phyloP scores from a whole-genome alignment of 2,888 invertebrate species.

The Herminia tarsipennalis region DNA sequence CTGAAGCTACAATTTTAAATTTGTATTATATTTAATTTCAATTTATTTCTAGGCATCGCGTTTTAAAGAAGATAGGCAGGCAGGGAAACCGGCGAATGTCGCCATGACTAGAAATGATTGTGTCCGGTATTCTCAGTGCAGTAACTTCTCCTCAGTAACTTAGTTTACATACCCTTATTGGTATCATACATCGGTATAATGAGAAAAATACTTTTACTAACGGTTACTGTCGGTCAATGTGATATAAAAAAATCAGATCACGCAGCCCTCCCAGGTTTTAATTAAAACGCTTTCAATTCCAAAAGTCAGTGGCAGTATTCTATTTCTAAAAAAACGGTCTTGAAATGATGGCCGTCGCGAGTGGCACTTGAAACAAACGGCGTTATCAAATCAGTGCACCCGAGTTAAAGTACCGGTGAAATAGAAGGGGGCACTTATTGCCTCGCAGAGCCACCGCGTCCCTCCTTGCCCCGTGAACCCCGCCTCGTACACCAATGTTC shows the following conservation, averaged over 20 bases:
- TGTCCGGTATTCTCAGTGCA: no score
- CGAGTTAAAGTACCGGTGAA: slow-evolving; percentile 82
- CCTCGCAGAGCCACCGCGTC: slow-evolving; percentile 52
- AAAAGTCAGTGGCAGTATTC: slow-evolving; percentile 46
- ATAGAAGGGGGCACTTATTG: slow-evolving; percentile 81
- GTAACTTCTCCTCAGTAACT: no score
- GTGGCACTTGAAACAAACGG: slow-evolving; percentile 81
- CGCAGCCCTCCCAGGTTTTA: slow-evolving; percentile 42
- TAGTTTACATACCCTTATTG: no score
- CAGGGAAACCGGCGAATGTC: no score
- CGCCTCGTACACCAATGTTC: slow-evolving; percentile 36
- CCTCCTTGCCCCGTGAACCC: slow-evolving; percentile 20
- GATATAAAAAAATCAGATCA: slow-evolving; percentile 19
- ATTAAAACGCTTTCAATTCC: slow-evolving; percentile 55
- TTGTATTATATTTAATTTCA: no score
- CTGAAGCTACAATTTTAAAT: no score
- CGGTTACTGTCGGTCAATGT: no score
- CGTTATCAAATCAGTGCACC: slow-evolving; percentile 85
- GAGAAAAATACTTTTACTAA: no score
- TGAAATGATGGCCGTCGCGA: slow-evolving; percentile 68
- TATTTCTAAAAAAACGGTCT: slow-evolving; percentile 63
- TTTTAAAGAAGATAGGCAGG: no score
- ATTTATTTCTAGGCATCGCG: no score
- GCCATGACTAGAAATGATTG: no score
- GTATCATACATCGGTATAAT: no score